Evolutionary conservation across 2,113 vertebrate genomes (phyloP).

Genomic region (Albula goreensis): DNA sequence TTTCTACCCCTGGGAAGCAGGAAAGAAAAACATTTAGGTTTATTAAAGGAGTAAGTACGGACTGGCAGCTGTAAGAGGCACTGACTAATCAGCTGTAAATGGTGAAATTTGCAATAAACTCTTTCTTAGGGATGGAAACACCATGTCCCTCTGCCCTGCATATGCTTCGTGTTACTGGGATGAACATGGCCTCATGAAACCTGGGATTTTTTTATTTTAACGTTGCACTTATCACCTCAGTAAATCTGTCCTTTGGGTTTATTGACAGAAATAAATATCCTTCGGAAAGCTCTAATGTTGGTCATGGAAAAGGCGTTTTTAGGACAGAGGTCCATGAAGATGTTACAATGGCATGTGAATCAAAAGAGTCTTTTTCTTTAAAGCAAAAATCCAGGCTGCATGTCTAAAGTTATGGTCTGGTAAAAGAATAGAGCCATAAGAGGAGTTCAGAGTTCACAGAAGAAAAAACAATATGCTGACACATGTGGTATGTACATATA

Average conservation of each 20-base stretch:
- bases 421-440: background rate
- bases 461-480: too few relatives aligned
- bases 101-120: background rate
- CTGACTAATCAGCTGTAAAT: background rate
- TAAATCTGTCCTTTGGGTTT: background rate
- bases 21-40: background rate
- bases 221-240: background rate
- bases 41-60: background rate
- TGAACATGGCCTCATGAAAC: background rate
- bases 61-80: background rate
- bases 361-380: too few relatives aligned
- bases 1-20: background rate
- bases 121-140: background rate
- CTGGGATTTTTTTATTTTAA: background rate
- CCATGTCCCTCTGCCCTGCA: background rate
- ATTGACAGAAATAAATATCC: background rate
- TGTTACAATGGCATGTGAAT: background rate
- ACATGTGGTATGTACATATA: background rate
- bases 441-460: too few relatives aligned
- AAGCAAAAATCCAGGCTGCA: background rate
- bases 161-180: background rate
- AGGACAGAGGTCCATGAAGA: background rate
- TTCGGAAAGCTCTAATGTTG: background rate
- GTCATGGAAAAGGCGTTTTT: background rate
- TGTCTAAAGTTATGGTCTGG: background rate